A percentile compares a stretch with the other conserved stretches of the same genome.
These are phyloP conservation scores for Acrocephalus scirpaceus DNA, from an alignment of 2,797 vertebrate species.

Conservation along the genomic window DNA sequence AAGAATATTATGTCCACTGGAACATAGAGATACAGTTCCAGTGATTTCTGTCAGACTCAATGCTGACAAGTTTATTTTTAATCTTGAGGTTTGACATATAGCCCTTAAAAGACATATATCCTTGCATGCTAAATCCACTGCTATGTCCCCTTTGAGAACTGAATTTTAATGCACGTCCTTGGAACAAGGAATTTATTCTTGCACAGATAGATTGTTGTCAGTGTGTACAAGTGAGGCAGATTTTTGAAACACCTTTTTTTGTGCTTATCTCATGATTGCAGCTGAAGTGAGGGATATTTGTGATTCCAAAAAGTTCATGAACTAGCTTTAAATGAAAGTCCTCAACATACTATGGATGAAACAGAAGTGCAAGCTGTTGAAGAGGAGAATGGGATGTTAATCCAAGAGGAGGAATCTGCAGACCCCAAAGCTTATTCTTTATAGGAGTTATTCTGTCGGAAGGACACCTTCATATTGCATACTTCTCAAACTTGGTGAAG, in stretches of 20 bases:
- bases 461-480: background rate
- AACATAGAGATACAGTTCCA: background rate
- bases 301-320: background rate
- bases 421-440: background rate
- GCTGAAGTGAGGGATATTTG: background rate
- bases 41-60: background rate
- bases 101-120: background rate
- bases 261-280: conserved; percentile 4
- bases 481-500: background rate
- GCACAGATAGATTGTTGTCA: background rate
- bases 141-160: background rate
- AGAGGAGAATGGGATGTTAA: background rate
- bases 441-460: background rate
- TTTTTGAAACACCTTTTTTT: background rate
- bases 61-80: conserved; percentile 33
- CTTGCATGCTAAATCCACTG: background rate
- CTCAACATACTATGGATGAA: background rate
- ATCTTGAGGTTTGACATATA: background rate
- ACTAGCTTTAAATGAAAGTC: background rate
- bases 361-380: background rate
- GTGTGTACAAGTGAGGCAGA: background rate
- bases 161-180: background rate
- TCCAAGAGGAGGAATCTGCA: background rate
- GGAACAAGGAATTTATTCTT: conserved; percentile 12
- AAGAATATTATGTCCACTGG: background rate